Conservation (phyloP, 2,797 vertebrate genomes). For the Artibeus jamaicensis region DNA sequence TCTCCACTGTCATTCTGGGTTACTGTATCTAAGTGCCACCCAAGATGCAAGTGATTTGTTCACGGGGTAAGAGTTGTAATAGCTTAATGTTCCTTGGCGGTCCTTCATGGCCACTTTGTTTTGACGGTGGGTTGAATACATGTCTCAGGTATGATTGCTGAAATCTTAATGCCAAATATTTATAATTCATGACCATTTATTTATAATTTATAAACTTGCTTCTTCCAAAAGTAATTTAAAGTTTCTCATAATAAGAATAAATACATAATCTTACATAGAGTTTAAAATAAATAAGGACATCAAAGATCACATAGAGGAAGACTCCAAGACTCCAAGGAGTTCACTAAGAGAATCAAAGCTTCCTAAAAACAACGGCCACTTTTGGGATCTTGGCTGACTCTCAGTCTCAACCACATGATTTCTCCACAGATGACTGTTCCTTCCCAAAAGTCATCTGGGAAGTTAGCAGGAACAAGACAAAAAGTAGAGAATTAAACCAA, state of each 20-base stretch:
- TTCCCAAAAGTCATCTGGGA: neutral
- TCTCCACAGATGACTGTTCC: neutral
- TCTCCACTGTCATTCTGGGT: neutral
- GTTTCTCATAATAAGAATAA: slow-evolving; percentile 47
- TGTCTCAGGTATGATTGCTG: slow-evolving; percentile 2
- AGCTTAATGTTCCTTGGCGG: neutral
- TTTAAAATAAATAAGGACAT: slow-evolving; percentile 46
- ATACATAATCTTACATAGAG: neutral
- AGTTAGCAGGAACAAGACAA: neutral
- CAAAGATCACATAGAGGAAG: neutral
- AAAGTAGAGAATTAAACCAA: slow-evolving; percentile 2
- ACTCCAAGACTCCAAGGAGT: neutral
- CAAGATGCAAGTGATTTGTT: neutral
- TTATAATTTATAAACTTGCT: slow-evolving; percentile 48
- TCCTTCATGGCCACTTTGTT: neutral
- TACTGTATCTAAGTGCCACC: neutral
- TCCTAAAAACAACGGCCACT: neutral
- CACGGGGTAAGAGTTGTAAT: neutral
- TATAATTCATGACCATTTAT: slow-evolving; percentile 57
- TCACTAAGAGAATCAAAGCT: neutral
- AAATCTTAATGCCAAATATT: slow-evolving; percentile 45
- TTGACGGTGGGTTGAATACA: neutral
- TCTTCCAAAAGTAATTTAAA: slow-evolving; percentile 44
- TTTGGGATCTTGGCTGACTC: neutral
- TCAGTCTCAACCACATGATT: neutral